Percentiles rank a stretch among this genome's conserved stretches.
Conservation (phyloP, 1,140 invertebrate genomes). For the Caenorhabditis remanei region DNA sequence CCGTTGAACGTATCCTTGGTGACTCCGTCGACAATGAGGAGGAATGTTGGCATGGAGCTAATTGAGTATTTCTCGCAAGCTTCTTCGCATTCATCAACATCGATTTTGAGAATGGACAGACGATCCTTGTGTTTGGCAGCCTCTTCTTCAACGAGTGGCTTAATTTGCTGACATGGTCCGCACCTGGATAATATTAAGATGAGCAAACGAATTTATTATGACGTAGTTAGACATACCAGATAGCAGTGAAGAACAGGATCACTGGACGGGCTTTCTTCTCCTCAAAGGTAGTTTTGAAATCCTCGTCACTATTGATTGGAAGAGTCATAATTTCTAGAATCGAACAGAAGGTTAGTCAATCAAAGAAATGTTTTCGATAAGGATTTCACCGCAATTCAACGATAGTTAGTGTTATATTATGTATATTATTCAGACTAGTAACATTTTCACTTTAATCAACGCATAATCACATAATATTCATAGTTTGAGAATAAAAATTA, state of each 20-base stretch:
- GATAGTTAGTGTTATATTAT: background rate
- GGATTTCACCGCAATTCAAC: background rate
- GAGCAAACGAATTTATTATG: background rate
- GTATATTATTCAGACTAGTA: background rate
- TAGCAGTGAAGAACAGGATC: slow-evolving; percentile 35
- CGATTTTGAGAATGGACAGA: background rate
- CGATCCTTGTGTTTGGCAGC: background rate
- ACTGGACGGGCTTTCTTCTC: slow-evolving; percentile 9
- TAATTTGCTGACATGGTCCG: slow-evolving; percentile 11
- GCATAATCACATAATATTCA: slow-evolving; percentile 34
- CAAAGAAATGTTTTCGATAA: background rate
- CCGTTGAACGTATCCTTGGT: slow-evolving; percentile 6
- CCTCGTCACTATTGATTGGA: slow-evolving; percentile 10
- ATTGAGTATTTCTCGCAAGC: background rate
- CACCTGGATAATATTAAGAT: background rate
- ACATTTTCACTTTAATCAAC: background rate
- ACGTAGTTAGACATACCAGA: background rate
- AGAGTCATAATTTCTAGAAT: background rate
- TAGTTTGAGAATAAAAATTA: background rate
- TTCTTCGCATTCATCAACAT: slow-evolving; percentile 3
- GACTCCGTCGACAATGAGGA: background rate
- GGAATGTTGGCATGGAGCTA: slow-evolving; percentile 8
- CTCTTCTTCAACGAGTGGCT: background rate
- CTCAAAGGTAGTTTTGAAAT: background rate
- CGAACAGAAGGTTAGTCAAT: background rate